Evolutionary conservation across 2,888 invertebrate genomes (phyloP).

Genomic region (Scaptomyza polygonia): DNA sequence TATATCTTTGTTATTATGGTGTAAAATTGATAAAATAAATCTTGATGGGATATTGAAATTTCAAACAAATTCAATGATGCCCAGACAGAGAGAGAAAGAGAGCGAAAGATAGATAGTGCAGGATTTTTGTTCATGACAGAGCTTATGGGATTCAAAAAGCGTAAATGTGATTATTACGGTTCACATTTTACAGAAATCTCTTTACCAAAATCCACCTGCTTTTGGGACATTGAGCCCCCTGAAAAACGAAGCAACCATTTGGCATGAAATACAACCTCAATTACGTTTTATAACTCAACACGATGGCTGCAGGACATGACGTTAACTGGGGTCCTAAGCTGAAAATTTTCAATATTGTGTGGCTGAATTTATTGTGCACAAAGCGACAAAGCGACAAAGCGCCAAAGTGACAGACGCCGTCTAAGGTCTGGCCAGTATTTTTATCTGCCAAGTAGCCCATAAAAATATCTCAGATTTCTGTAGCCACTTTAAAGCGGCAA

Average conservation of each 20-base stretch:
- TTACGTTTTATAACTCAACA: slow-evolving; percentile 65
- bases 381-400: slow-evolving; percentile 18
- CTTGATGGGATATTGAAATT: slow-evolving; percentile 26
- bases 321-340: slow-evolving; percentile 10
- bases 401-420: slow-evolving; percentile 37
- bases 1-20: slow-evolving; percentile 22
- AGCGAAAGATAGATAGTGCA: neutral
- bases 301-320: slow-evolving; percentile 1
- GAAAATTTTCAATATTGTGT: slow-evolving; percentile 60
- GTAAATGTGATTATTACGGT: slow-evolving; percentile 46
- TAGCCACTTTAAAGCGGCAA: slow-evolving; percentile 48
- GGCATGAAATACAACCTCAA: slow-evolving; percentile 67
- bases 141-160: slow-evolving; percentile 41
- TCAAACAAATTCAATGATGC: slow-evolving; percentile 12
- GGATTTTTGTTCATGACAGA: slow-evolving; percentile 21
- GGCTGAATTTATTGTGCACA: slow-evolving; percentile 50
- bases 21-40: slow-evolving; percentile 27
- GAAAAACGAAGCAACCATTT: slow-evolving; percentile 44
- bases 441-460: slow-evolving; percentile 54
- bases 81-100: neutral
- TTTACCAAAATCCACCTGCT: slow-evolving; percentile 39
- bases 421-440: slow-evolving; percentile 44
- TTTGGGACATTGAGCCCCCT: slow-evolving; percentile 10
- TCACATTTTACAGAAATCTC: slow-evolving; percentile 10
- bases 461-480: slow-evolving; percentile 54